Base-by-base conservation (phyloP, 2,113 vertebrate genomes). In the Gymnorhina tibicen region DNA sequence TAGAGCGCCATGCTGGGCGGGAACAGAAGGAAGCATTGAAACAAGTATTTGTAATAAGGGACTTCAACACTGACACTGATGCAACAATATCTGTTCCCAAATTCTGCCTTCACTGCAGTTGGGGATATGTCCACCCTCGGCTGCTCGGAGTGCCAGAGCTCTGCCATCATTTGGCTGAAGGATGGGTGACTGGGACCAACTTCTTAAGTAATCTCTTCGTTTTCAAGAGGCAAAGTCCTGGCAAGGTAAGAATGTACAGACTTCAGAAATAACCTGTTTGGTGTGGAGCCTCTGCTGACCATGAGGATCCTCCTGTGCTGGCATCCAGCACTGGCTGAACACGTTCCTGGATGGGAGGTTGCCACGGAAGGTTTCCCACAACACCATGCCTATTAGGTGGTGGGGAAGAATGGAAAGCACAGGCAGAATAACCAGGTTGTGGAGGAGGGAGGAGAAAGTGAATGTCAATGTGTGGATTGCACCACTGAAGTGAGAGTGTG, bases 71-170 rank as follows among this genome's bases (percentile, higher is more conserved):
- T 41, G 50, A 11, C 2, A 2, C 11, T 5, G 1, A 27, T 15
- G n/a, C 68, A 59, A 20, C 87, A 60, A 91, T 33, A 4, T 11
- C 74, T 75, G 23, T 89, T 70, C 83, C 64, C 13, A 8, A 81
- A 72, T 81, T 81, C 22, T 69, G 39, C 89, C 72, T 63, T 90
- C 5, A 1, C 78, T 95, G 46, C 96, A 99, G 99, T 95, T 99
- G 99, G 99, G 99, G 99, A 74, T 98, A 99, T 12, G 98, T 99
- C 94, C 99, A 99, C 97, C 99, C 99, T 52, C 98, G 97, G 87
- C 97, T 99, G 79, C 98, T 99, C 9, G 99, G 99, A 37, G 98
- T 99, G 53, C 99, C 99, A 17, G 99, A 99, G 94, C 98, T 99
- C 91, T 99, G 99, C 64, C 99, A 99, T 87, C 98, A 99, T 91